Base-by-base conservation (phyloP, 2,797 vertebrate genomes). In the Rhynchonycteris naso region DNA sequence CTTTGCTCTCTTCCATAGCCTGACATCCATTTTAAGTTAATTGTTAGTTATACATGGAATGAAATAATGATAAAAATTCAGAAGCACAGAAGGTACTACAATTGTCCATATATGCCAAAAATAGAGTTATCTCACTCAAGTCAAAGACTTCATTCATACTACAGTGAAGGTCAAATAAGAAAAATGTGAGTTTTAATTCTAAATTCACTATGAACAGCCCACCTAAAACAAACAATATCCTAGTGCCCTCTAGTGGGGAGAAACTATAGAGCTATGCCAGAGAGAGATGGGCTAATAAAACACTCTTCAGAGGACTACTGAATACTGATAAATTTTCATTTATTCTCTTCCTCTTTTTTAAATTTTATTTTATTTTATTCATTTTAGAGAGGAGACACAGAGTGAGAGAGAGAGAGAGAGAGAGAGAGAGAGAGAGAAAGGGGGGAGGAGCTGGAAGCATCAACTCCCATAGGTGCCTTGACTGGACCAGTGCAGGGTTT, bases 181-280 rank as follows among this genome's bases (percentile, higher is more conserved):
- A 95, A 80, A 76, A 59, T 28, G 68, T 56, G 43, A 74, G n/a
- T 80, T 88, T 92, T 69, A n/a, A 87, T 79, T 91, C 54, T 89
- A 74, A 93, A 80, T 88, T 93, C 79, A 85, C 50, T 58, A 50
- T 63, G 10, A 97, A 80, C 50, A 91, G 69, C 81, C 22, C 35
- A 91, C 56, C 84, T 88, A 96, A 96, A 91, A 72, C 61, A 94
- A 93, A 80, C 21, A 89, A 79, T 84, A 93, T 68, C 38, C 59
- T 84, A 87, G 56, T 94, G 96, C 95, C 96, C 95, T 89, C 96
- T 96, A 95, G 91, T 93, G 97, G 95, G 28, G 4, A n/a, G 4
- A 91, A 89, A 90, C 50, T 91, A 22, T 38, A 94, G 61, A 11
- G 56, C 12, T 54, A 63, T 74, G 21, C 35, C 75, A 95, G 35